Base-by-base conservation (phyloP, 2,113 vertebrate species). In the Periophthalmus modestus region DNA sequence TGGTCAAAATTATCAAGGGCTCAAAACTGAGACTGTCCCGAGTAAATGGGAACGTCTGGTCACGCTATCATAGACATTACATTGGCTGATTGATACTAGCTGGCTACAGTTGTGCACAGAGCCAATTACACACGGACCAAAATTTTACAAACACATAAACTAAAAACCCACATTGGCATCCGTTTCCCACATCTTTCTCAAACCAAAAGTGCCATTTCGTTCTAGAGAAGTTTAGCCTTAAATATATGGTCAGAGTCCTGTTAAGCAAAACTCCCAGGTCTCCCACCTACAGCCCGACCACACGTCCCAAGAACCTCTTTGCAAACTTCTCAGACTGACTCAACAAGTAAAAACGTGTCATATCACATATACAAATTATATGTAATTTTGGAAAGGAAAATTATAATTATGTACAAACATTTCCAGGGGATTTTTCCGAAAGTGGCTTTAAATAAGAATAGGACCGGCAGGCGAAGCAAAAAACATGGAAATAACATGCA, bases 401-500 rank as follows among this genome's bases (percentile, higher is more conserved):
- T 9, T 7, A 19, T 43, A 65, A 43, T 65, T 43, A 65, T 39
- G 62, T n/a, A 18, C 28, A 62, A 62, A 62, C 28, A 39, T 39
- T 65, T 65, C 62, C 62, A 19, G 59, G 62, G 62, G 62, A 65
- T n/a, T 39, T 65, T 39, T 65, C 18, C 11, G 62, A n/a, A 18
- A 65, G 33, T 65, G 62, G 16, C 18, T 65, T 65, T 65, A 34
- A 79, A 59, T 19, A 28, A 71, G 76, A 76, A 73, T 1, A 65
- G 61, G 66, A 69, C 68, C 71, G 74, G 61, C 69, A 83, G 87
- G 76, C 68, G 77, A 57, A 65, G 63, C 68, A 66, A 77, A 86
- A 23, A 9, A 10, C 47, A 70, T 61, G 79, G 36, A 69, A 23
- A 34, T 74, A 75, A 75, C 85, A 89, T 90, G 88, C 78, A 80